These are phyloP conservation scores for Seriola dumerili DNA, from an alignment of 2,113 vertebrate species.

Conservation along the genomic window DNA sequence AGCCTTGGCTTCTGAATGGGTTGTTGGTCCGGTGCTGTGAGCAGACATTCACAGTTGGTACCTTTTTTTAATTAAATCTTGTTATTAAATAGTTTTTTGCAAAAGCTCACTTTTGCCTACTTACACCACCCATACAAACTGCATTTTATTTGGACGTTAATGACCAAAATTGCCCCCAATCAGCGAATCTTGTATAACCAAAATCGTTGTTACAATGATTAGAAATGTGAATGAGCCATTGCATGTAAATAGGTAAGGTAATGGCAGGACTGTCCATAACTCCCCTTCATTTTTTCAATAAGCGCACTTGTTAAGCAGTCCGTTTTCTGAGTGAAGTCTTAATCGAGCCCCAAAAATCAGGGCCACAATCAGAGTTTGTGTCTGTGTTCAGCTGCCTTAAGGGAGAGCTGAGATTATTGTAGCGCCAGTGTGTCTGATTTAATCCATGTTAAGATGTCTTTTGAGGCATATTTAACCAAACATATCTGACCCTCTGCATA, in stretches of 20 bases:
- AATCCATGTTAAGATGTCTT: constrained; percentile 34
- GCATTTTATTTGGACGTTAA: neutral
- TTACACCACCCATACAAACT: neutral
- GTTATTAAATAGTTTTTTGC: neutral
- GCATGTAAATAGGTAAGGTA: too few relatives aligned
- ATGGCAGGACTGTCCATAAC: too few relatives aligned
- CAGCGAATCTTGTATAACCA: neutral
- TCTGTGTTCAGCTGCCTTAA: constrained; percentile 31
- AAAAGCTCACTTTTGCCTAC: neutral
- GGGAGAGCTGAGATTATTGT: constrained; percentile 19
- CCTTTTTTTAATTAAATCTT: neutral
- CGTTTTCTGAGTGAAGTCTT: constrained; percentile 17
- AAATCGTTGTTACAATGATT: neutral
- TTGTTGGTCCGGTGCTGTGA: neutral
- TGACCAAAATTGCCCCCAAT: neutral
- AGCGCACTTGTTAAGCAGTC: constrained; percentile 32
- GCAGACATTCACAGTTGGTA: neutral
- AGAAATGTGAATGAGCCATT: neutral
- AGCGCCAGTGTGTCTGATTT: constrained; percentile 27
- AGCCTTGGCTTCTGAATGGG: constrained; percentile 11
- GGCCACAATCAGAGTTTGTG: constrained; percentile 31
- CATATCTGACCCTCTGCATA: constrained; percentile 8
- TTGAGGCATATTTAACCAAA: constrained; percentile 23
- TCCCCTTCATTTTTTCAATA: constrained; percentile 18
- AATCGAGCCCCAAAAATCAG: constrained; percentile 18